A percentile compares a stretch with the other conserved stretches of the same genome.
These are phyloP conservation scores for Sarcophaga peregrina DNA, from an alignment of 1,140 invertebrate genomes.

Conservation along the genomic window DNA sequence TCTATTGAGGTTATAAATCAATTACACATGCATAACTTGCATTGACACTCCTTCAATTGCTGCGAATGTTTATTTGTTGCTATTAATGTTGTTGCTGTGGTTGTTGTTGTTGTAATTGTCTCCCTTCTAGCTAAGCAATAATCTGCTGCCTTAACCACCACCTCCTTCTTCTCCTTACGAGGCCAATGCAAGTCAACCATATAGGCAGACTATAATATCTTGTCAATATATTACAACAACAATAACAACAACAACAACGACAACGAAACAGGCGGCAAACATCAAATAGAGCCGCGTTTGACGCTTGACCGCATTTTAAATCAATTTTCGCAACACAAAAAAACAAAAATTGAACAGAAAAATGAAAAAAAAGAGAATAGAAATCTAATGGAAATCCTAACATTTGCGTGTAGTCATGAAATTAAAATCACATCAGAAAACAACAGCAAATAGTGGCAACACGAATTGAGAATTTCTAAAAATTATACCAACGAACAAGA, in stretches of 20 bases:
- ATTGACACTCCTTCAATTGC: constrained; percentile 15
- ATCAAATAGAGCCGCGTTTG: constrained; percentile 30
- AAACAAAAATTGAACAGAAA: neutral
- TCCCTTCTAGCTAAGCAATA: neutral
- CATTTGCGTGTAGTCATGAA: constrained; percentile 31
- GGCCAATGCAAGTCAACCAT: neutral
- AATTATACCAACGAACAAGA: neutral
- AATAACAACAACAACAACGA: constrained; percentile 28
- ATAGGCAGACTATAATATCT: too few relatives aligned
- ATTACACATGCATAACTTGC: constrained; percentile 37
- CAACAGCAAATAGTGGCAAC: neutral
- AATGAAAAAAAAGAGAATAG: neutral
- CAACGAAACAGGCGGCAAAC: neutral
- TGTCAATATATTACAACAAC: neutral
- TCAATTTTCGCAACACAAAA: constrained; percentile 40
- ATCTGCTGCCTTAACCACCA: neutral
- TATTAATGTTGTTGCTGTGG: neutral
- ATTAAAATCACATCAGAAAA: constrained; percentile 37
- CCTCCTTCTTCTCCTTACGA: constrained; percentile 9
- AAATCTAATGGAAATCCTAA: constrained; percentile 29
- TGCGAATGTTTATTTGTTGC: too few relatives aligned
- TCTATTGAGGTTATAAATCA: constrained; percentile 41
- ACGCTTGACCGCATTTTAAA: constrained; percentile 41
- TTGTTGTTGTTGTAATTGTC: neutral
- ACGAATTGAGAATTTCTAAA: neutral